These are phyloP conservation scores for Otocyon megalotis DNA, from an alignment of 2,113 vertebrate genomes.

Conservation along the genomic window DNA sequence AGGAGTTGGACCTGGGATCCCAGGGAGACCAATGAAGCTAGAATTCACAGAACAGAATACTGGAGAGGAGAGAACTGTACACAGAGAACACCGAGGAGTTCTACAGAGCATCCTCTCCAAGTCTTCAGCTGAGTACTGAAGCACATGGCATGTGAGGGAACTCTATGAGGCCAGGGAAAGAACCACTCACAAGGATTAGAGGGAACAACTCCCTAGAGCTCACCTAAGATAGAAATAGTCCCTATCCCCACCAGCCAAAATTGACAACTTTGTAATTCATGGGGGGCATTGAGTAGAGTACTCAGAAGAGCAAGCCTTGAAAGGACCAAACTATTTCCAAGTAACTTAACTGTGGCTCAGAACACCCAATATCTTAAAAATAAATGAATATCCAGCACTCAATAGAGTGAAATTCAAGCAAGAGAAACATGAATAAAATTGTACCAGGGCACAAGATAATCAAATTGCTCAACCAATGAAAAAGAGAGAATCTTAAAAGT, in stretches of 20 bases:
- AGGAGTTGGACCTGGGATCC: neutral
- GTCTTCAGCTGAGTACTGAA: neutral
- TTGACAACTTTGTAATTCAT: neutral
- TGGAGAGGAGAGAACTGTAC: neutral
- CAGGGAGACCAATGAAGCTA: neutral
- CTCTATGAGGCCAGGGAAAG: neutral
- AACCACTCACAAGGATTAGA: neutral
- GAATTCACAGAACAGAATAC: neutral
- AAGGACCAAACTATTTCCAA: constrained; percentile 30
- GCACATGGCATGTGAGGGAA: neutral
- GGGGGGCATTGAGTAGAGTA: neutral
- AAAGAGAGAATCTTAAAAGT: constrained; percentile 37
- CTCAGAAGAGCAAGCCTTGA: neutral
- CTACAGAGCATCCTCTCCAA: neutral
- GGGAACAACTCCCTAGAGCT: neutral
- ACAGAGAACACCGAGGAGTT: neutral
- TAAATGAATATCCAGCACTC: neutral
- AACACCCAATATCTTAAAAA: constrained; percentile 1
- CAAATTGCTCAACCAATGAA: neutral
- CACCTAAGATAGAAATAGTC: neutral
- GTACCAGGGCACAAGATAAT: neutral
- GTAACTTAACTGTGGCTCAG: neutral
- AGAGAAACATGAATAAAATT: constrained; percentile 24
- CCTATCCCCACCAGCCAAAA: neutral
- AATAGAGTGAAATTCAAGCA: constrained; percentile 19